phyloP scores from a whole-genome alignment of 2,888 invertebrate species.

The Eristalinus aeneus region DNA sequence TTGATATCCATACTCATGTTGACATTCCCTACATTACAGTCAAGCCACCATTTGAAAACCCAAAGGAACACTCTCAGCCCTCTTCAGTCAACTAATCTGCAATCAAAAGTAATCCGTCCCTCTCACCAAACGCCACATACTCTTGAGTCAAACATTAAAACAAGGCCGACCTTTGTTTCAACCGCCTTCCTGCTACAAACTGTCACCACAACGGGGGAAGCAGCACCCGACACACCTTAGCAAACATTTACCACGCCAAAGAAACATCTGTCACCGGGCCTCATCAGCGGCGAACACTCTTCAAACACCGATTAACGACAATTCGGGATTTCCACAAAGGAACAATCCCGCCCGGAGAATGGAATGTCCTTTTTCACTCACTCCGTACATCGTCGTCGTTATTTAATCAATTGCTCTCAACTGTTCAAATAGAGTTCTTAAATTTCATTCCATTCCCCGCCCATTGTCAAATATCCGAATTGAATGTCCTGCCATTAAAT shows the following conservation, averaged over 20 bases:
- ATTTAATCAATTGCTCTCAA: slow-evolving; percentile 71
- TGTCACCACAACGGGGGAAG: slow-evolving; percentile 22
- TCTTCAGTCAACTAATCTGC: slow-evolving; percentile 59
- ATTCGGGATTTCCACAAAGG: slow-evolving; percentile 52
- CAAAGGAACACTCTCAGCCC: neutral
- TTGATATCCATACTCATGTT: too few species aligned
- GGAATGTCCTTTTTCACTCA: neutral
- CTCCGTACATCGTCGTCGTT: neutral
- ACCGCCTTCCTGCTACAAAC: neutral
- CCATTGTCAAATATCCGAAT: slow-evolving; percentile 66
- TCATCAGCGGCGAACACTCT: slow-evolving; percentile 55
- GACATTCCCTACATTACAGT: neutral
- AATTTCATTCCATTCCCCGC: slow-evolving; percentile 65
- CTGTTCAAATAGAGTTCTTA: slow-evolving; percentile 66
- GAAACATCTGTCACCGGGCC: slow-evolving; percentile 69
- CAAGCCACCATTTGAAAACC: neutral
- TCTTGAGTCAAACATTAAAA: neutral
- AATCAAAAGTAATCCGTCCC: slow-evolving; percentile 36
- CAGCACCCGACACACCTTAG: slow-evolving; percentile 62
- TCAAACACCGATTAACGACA: slow-evolving; percentile 68
- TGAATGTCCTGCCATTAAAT: slow-evolving; percentile 65
- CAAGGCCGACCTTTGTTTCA: slow-evolving; percentile 36
- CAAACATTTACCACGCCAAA: slow-evolving; percentile 53
- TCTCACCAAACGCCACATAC: neutral
- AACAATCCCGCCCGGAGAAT: slow-evolving; percentile 20